Evolutionary conservation across 2,797 vertebrate species (phyloP).

Genomic region (Myoxocephalus aenaeus): DNA sequence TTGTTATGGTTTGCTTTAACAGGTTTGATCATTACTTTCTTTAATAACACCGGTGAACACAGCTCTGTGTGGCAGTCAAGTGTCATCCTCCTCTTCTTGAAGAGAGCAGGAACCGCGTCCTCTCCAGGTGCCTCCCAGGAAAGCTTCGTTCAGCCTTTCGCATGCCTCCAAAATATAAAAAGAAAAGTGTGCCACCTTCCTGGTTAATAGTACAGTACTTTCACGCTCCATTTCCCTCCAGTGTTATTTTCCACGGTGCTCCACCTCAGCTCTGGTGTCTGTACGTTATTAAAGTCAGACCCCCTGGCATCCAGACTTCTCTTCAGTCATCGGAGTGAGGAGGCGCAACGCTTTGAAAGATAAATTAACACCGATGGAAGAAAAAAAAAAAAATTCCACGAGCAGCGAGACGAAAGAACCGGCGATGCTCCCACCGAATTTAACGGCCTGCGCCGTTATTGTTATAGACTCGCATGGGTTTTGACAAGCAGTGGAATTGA

Average conservation of each 20-base stretch:
- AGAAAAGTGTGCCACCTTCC: neutral
- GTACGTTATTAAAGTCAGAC: neutral
- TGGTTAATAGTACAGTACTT: neutral
- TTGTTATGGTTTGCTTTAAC: neutral
- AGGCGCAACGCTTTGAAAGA: neutral
- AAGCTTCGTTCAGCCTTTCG: neutral
- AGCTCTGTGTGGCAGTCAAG: neutral
- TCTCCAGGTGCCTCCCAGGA: neutral
- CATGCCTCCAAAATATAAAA: neutral
- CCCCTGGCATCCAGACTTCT: slow-evolving; percentile 16
- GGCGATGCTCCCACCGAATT: neutral
- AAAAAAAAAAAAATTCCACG: neutral
- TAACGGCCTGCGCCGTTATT: neutral
- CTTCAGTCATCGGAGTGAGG: slow-evolving; percentile 15
- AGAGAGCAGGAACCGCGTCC: neutral
- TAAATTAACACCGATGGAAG: slow-evolving; percentile 7
- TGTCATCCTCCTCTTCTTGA: too few species aligned
- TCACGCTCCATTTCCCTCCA: slow-evolving; percentile 21
- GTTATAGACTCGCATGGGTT: neutral
- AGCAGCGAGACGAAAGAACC: neutral
- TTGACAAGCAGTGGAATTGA: slow-evolving; percentile 1
- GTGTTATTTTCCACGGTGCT: neutral
- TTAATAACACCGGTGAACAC: neutral
- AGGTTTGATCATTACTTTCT: neutral
- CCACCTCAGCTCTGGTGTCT: neutral